A percentile compares a stretch with the other conserved stretches of the same genome.
phyloP scores from a whole-genome alignment of 2,797 vertebrate genomes.

The Parambassis ranga region DNA sequence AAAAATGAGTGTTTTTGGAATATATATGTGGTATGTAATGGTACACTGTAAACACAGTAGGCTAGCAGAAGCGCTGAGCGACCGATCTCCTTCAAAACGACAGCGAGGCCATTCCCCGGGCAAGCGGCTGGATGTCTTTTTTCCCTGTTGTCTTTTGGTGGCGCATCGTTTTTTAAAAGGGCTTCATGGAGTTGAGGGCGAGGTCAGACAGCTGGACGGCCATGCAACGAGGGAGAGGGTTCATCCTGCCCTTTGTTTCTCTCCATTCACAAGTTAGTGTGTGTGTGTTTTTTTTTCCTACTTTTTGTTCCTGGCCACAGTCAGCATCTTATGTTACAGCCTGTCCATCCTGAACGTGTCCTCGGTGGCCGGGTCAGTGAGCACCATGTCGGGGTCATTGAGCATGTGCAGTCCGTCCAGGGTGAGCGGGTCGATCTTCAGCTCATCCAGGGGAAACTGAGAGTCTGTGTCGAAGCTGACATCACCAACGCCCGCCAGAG shows the following conservation, averaged over 20 bases:
- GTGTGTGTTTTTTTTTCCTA: constrained; percentile 4
- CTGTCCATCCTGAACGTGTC: constrained; percentile 99
- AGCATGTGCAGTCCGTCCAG: constrained; percentile 98
- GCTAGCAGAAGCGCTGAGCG: constrained; percentile 85
- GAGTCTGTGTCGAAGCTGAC: constrained; percentile 96
- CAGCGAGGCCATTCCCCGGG: constrained; percentile 69
- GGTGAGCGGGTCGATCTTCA: constrained; percentile 98
- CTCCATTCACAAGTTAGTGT: constrained; percentile 58
- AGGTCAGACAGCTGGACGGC: constrained; percentile 77
- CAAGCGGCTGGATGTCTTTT: constrained; percentile 68
- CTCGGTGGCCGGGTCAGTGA: constrained; percentile 95
- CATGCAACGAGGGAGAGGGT: constrained; percentile 79
- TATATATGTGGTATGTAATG: constrained; percentile 78
- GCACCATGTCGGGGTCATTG: constrained; percentile 98
- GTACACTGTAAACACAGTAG: constrained; percentile 78
- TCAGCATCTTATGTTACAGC: constrained; percentile 80
- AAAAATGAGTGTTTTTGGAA: constrained; percentile 70
- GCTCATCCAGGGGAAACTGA: constrained; percentile 97
- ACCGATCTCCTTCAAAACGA: constrained; percentile 82
- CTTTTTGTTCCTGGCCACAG: constrained; percentile 23
- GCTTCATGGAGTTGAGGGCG: constrained; percentile 62
- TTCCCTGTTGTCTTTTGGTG: constrained; percentile 60
- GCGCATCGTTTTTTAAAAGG: constrained; percentile 69
- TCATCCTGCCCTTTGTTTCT: constrained; percentile 67
- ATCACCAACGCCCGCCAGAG: constrained; percentile 90